Percentiles rank a stretch among this genome's conserved stretches.
Conservation (phyloP, 2,888 invertebrate species). For the Drosophila villosipedis region DNA sequence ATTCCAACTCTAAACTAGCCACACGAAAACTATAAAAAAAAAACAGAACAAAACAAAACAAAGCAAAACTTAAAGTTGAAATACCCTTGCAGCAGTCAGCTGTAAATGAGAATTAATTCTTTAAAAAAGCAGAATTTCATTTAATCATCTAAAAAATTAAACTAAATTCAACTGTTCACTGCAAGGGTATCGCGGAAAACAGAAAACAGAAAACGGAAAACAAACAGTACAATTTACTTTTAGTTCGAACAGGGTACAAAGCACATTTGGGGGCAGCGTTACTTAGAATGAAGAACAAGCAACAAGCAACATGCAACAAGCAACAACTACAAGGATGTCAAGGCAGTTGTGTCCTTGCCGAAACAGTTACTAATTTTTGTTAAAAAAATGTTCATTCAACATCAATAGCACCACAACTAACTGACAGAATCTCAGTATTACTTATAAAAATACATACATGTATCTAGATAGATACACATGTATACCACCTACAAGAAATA, state of each 20-base stretch:
- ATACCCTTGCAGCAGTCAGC: background rate
- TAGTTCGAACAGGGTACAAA: conserved; percentile 65
- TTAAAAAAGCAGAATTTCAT: background rate
- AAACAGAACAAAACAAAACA: conserved; percentile 3
- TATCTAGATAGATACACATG: conserved; percentile 13
- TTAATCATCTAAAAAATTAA: background rate
- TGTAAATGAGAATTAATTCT: background rate
- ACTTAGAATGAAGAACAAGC: conserved; percentile 47
- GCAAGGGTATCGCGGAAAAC: background rate
- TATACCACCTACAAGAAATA: conserved; percentile 29
- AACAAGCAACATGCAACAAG: background rate
- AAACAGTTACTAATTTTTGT: conserved; percentile 7
- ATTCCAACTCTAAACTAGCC: conserved; percentile 66
- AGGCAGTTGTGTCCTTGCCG: background rate
- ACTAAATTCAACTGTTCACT: background rate
- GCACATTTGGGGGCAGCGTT: conserved; percentile 57
- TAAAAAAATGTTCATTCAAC: conserved; percentile 7
- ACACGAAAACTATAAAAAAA: conserved; percentile 16
- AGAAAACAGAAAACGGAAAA: background rate
- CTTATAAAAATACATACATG: conserved; percentile 46
- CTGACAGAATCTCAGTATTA: conserved; percentile 77
- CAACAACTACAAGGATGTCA: background rate
- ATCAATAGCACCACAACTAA: conserved; percentile 54
- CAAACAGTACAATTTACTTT: conserved; percentile 72
- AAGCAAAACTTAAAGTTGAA: background rate